Base-by-base conservation (phyloP, 2,888 invertebrate species). In the Hyles lineata region DNA sequence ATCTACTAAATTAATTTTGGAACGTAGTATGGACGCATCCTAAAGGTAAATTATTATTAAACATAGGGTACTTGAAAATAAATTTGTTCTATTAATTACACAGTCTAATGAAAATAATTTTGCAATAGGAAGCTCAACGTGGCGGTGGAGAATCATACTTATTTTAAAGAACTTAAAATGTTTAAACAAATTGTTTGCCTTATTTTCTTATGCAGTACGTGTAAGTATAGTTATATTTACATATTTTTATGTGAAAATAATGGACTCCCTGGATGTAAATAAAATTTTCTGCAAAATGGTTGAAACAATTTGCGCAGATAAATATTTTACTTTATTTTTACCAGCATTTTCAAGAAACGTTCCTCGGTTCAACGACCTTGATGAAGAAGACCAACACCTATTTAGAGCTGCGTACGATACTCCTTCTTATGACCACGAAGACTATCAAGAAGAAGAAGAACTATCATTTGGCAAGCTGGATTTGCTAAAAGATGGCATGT, bases 401-500 rank as follows among this genome's bases (percentile, higher is more conserved):
- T 89, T 87, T 78, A 84, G 91, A 55, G 90, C 90, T 0, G 93
- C 92, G 2, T 94, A 91, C 81, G 93, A 93, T 3, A 87, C 91
- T 6, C 92, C 90, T 0, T 76, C 88, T 0, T 92, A 92, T 77
- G 85, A 89, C 75, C 86, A 90, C 61, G 88, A 91, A 7, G 86
- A 88, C 55, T 86, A 89, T 61, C 81, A 88, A 7, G 86, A 90
- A 59, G 85, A 88, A 0, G 84, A 88, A 0, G 88, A 89, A 72
- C 74, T 87, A 9, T 80, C 89, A 2, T 75, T 81, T 0, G 89
- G 87, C 77, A 92, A 92, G 80, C 81, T 93, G 78, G 94, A 93
- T 80, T 83, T 93, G 74, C 82, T 92, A 23, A 93, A 93, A 74
- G 93, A 92, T 70, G 90, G 90, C 0, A 78, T 94, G 74, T 94